These are phyloP conservation scores for Sinhomidia bicolor DNA, from an alignment of 2,888 invertebrate species.

Conservation along the genomic window DNA sequence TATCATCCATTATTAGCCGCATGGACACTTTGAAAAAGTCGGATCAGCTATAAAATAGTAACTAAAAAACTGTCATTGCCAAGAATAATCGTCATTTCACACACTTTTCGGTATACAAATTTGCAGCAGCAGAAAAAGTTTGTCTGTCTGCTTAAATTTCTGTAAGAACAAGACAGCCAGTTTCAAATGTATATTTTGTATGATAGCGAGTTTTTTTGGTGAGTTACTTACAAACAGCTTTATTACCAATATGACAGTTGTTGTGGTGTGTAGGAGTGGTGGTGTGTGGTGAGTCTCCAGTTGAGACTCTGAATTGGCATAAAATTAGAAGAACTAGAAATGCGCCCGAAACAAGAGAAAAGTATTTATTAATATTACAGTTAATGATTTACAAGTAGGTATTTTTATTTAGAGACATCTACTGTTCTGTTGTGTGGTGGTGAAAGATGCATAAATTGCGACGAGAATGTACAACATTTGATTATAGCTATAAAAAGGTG, in stretches of 20 bases:
- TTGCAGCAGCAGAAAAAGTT: too few relatives aligned
- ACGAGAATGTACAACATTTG: conserved; percentile 41
- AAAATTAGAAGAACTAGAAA: not conserved
- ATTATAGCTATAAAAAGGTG: not conserved
- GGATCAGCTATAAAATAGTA: conserved; percentile 50
- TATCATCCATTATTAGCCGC: conserved; percentile 77
- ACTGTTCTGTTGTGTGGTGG: not conserved
- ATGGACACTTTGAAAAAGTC: conserved; percentile 76
- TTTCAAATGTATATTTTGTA: not conserved
- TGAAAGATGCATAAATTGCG: not conserved
- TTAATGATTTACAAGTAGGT: too few relatives aligned
- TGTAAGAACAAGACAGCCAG: not conserved
- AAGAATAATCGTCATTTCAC: not conserved
- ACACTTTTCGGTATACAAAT: too few relatives aligned
- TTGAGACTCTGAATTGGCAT: too few relatives aligned
- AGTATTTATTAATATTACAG: not conserved
- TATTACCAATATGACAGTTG: too few relatives aligned
- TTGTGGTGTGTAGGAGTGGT: not conserved
- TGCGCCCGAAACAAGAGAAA: not conserved
- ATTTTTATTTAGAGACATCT: too few relatives aligned
- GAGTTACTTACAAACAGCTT: conserved; percentile 29
- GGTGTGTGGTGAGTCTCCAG: too few relatives aligned
- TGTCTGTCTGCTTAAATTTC: too few relatives aligned
- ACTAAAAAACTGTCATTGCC: conserved; percentile 47
- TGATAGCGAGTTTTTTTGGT: not conserved